Evolutionary conservation across 2,113 vertebrate species (phyloP), one percentile per base, ranked within the genome.

Genomic region (Dissostichus mawsoni): DNA sequence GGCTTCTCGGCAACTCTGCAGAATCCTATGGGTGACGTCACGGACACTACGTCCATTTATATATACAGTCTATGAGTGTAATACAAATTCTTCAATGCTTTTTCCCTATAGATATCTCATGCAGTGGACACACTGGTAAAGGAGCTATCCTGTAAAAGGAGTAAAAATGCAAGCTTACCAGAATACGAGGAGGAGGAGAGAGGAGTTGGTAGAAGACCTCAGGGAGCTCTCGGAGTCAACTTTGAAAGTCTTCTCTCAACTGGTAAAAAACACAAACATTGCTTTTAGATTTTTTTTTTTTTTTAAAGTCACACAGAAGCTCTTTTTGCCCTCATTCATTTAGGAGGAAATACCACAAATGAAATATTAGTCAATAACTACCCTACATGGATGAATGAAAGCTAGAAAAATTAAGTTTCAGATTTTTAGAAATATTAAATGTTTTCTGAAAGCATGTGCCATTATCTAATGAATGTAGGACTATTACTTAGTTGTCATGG

Each of bases 61-160:
- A 20, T 20, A 20, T 20, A 20, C 20, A 20, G 20, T 20, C 20
- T 20, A 20, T 20, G 20, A 33, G 20, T 29, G 16, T 48, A 8
- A 25, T 25, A 57, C 33, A 70, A 59, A 5, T 10, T 18, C 17
- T 20, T 72, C 10, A 51, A 1, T 50, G 0, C 7, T 0, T 90
- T n/a, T 76, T 78, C 17, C 69, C 3, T n/a, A 1, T 72, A 91
- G 90, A 81, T 85, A 57, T 86, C 75, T 13, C n/a, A 52, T 51
- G 79, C 88, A 11, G 83, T 92, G 63, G 90, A 86, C 77, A 80
- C 50, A n/a, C 77, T 92, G 47, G 66, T 81, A 16, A 66, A 17
- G 14, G 55, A 85, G 23, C 68, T 91, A 1, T 64, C 67, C 23
- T 92, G 89, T 80, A 69, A 55, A 62, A 61, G 29, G 13, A 50